A percentile compares a stretch with the other conserved stretches of the same genome.
Conservation (phyloP, 2,797 vertebrate species). For the Pogonophryne albipinna region DNA sequence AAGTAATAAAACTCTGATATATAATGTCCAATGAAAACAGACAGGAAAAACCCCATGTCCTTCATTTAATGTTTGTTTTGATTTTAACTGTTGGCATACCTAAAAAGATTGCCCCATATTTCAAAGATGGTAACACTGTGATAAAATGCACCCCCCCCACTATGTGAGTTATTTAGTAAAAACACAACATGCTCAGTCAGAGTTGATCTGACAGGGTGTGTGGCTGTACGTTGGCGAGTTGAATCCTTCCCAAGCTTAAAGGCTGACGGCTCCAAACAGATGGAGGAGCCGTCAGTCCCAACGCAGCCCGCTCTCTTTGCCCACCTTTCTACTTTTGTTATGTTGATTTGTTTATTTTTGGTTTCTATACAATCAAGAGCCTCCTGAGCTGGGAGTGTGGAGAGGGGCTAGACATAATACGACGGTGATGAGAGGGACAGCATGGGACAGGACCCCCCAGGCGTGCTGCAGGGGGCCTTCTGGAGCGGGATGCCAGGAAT, state of each 20-base stretch:
- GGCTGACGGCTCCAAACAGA: slow-evolving; percentile 77
- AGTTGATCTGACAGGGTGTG: slow-evolving; percentile 25
- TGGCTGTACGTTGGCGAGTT: slow-evolving; percentile 36
- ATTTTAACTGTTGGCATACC: slow-evolving; percentile 12
- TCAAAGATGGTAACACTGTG: slow-evolving; percentile 15
- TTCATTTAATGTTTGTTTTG: slow-evolving; percentile 43
- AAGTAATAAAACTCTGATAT: slow-evolving; percentile 38
- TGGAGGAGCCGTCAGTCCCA: slow-evolving; percentile 53
- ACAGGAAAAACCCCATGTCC: slow-evolving; percentile 14
- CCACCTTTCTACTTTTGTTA: slow-evolving; percentile 71
- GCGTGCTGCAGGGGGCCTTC: slow-evolving; percentile 70
- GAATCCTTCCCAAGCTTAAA: slow-evolving; percentile 51
- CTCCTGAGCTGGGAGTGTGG: slow-evolving; percentile 46
- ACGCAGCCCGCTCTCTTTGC: slow-evolving; percentile 50
- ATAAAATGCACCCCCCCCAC: neutral
- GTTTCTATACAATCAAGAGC: slow-evolving; percentile 79
- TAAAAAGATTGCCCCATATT: slow-evolving; percentile 21
- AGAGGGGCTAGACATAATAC: slow-evolving; percentile 82
- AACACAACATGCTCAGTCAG: slow-evolving; percentile 17
- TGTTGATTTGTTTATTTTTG: slow-evolving; percentile 84
- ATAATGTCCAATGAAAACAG: slow-evolving; percentile 10
- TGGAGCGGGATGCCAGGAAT: slow-evolving; percentile 79
- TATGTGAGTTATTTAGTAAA: slow-evolving; percentile 29
- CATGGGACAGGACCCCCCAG: slow-evolving; percentile 73
- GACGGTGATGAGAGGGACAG: slow-evolving; percentile 65